Percentiles rank a stretch among this genome's conserved stretches.
Evolutionary conservation across 2,113 vertebrate species (phyloP).

Genomic region (Pampusana beccarii): DNA sequence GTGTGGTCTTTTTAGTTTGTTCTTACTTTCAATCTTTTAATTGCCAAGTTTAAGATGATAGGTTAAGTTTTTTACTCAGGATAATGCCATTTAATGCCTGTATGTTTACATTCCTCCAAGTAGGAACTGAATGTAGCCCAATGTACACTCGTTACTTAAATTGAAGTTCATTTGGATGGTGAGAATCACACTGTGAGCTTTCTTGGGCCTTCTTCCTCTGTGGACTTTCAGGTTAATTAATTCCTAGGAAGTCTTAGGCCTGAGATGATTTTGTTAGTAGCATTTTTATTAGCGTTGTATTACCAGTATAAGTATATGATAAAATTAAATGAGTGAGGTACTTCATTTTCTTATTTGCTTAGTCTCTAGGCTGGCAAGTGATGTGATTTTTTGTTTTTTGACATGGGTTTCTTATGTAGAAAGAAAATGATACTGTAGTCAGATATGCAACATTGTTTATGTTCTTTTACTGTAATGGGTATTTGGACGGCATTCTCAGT

Average conservation of each 20-base stretch:
- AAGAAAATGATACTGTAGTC: constrained; percentile 32
- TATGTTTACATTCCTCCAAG: not conserved
- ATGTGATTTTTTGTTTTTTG: not conserved
- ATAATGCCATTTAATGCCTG: not conserved
- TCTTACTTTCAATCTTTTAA: not conserved
- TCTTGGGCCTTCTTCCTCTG: not conserved
- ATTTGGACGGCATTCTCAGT: constrained; percentile 50
- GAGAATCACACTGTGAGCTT: not conserved
- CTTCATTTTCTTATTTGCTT: constrained; percentile 9
- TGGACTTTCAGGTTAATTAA: not conserved
- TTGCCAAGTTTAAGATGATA: not conserved
- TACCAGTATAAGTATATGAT: not conserved
- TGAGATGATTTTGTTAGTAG: not conserved
- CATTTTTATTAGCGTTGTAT: not conserved
- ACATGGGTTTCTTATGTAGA: constrained; percentile 15
- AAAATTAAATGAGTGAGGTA: not conserved
- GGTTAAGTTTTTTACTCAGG: not conserved
- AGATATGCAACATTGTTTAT: constrained; percentile 56
- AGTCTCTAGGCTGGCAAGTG: not conserved
- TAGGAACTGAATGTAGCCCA: not conserved
- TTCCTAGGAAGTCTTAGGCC: not conserved
- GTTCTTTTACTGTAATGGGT: constrained; percentile 57
- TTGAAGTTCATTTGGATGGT: not conserved
- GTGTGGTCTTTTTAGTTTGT: not conserved
- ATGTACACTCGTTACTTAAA: not conserved